A percentile compares a stretch with the other conserved stretches of the same genome.
These are phyloP conservation scores for Drosophila nr. perissopoda DNA, from an alignment of 2,888 invertebrate genomes.

Conservation along the genomic window DNA sequence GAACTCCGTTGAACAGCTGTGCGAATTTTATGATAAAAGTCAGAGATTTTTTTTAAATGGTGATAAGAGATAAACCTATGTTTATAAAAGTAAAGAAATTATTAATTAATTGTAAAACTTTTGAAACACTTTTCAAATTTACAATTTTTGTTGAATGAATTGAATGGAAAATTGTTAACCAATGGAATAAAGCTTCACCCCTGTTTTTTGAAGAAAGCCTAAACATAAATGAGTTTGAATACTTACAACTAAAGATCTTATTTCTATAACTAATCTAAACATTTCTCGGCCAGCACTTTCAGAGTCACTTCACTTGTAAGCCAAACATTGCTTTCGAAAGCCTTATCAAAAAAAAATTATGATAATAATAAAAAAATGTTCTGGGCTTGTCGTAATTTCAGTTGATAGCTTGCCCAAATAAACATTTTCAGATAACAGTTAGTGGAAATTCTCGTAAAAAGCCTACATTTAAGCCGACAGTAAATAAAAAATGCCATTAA, in stretches of 20 bases:
- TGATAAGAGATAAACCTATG: too few species aligned
- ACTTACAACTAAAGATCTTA: not conserved
- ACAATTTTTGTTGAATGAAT: not conserved
- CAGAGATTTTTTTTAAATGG: not conserved
- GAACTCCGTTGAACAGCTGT: constrained; percentile 55
- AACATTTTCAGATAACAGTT: constrained; percentile 19
- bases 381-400: not conserved
- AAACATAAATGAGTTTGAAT: not conserved
- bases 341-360: constrained; percentile 9
- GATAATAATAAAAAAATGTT: not conserved
- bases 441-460: not conserved
- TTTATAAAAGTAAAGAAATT: not conserved
- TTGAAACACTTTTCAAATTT: not conserved
- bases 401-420: constrained; percentile 4
- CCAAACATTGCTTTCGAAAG: not conserved
- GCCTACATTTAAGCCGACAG: not conserved
- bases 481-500: not conserved
- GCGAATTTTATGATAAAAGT: constrained; percentile 43
- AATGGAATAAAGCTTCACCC: not conserved
- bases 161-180: not conserved
- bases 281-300: not conserved
- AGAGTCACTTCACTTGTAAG: not conserved
- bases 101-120: not conserved
- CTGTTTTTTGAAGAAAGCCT: not conserved
- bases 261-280: not conserved